Percentiles rank a stretch among this genome's conserved stretches.
Evolutionary conservation across 2,888 invertebrate genomes (phyloP).

Genomic region (Heliconius cydno): DNA sequence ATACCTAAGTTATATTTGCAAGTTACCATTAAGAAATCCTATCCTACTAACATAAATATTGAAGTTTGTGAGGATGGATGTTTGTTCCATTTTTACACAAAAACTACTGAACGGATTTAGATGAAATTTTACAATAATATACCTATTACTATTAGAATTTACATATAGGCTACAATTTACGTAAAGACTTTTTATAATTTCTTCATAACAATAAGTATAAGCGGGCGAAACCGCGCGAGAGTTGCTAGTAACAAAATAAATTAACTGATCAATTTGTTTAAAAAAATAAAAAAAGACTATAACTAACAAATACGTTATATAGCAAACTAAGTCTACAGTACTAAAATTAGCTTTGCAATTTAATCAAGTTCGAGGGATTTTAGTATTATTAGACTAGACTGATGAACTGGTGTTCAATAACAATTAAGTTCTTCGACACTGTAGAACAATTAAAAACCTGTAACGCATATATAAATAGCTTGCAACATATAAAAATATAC

Average conservation of each 20-base stretch:
- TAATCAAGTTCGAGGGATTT: not conserved
- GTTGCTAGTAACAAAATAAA: not conserved
- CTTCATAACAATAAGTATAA: no score
- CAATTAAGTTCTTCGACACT: not conserved
- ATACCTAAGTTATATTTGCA: conserved; percentile 3
- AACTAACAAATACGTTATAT: not conserved
- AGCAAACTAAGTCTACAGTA: not conserved
- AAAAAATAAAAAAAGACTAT: not conserved
- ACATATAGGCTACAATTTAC: no score
- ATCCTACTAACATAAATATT: no score
- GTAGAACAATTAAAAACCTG: not conserved
- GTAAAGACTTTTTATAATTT: no score
- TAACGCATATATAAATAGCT: not conserved
- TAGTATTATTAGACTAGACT: not conserved
- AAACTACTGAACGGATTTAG: no score
- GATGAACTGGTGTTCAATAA: not conserved
- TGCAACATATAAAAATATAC: no score
- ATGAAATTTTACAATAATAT: no score
- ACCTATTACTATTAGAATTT: no score
- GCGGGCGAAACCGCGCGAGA: no score
- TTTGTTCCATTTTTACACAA: no score
- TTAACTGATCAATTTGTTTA: not conserved
- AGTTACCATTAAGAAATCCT: not conserved
- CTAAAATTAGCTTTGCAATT: not conserved
- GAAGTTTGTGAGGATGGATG: no score